phyloP scores from a whole-genome alignment of 2,113 vertebrate genomes.

The Pithys albifrons region DNA sequence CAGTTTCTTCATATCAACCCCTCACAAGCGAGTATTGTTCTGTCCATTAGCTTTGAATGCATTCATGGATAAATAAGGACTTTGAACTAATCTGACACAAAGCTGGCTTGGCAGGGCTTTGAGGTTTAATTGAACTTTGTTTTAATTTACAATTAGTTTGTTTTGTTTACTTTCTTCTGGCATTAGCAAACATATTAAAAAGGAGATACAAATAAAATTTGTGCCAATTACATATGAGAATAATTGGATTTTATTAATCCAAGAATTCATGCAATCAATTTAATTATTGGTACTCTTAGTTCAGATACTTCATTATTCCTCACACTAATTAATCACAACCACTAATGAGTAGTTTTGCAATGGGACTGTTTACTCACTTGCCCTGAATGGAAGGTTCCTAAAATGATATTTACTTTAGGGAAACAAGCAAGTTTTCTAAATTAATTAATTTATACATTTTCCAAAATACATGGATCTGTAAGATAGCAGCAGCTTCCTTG shows the following conservation, averaged over 20 bases:
- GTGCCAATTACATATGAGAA: slow-evolving; percentile 67
- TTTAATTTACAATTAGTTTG: slow-evolving; percentile 59
- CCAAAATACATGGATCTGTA: not conserved
- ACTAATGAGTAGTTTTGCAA: slow-evolving; percentile 54
- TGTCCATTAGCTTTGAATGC: not conserved
- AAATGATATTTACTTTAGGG: not conserved
- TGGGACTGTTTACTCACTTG: not conserved
- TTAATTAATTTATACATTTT: not conserved
- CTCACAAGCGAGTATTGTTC: not conserved
- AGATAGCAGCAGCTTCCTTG: not conserved
- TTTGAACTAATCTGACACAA: slow-evolving; percentile 47
- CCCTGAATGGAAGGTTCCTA: not conserved
- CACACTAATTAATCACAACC: slow-evolving; percentile 63
- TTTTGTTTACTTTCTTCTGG: slow-evolving; percentile 68
- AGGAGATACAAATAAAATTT: slow-evolving; percentile 68
- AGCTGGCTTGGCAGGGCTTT: slow-evolving; percentile 33
- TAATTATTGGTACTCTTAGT: slow-evolving; percentile 57
- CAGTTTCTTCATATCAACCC: not conserved
- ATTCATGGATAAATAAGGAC: slow-evolving; percentile 25
- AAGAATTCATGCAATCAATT: slow-evolving; percentile 67
- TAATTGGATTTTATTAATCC: slow-evolving; percentile 77
- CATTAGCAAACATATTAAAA: slow-evolving; percentile 70
- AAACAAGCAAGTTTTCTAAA: not conserved
- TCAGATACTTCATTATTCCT: slow-evolving; percentile 68
- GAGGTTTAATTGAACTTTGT: slow-evolving; percentile 64